These are phyloP conservation scores for Pipistrellus kuhlii DNA, from an alignment of 2,797 vertebrate genomes.

Conservation along the genomic window DNA sequence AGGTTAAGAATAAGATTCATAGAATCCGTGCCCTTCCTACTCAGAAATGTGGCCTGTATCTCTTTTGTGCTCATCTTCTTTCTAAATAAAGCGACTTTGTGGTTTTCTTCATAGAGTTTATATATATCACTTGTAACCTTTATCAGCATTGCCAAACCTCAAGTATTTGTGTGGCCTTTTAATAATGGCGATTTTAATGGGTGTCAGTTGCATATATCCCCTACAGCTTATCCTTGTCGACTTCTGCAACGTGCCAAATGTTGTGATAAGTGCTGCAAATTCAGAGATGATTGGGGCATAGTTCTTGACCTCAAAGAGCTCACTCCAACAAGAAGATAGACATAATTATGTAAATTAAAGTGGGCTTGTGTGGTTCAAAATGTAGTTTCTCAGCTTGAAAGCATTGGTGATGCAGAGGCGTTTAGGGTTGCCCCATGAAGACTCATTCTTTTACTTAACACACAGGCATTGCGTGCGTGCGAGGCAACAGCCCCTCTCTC, in stretches of 20 bases:
- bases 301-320: conserved; percentile 17
- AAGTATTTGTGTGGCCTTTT: conserved; percentile 38
- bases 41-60: not conserved
- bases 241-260: not conserved
- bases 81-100: not conserved
- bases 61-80: not conserved
- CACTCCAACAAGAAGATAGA: not conserved
- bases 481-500: not conserved
- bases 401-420: accelerated
- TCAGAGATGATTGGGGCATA: not conserved
- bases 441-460: not conserved
- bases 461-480: accelerated
- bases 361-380: not conserved
- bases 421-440: not conserved
- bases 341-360: conserved; percentile 39
- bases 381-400: not conserved
- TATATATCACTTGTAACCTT: not conserved
- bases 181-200: conserved; percentile 19
- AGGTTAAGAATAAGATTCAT: not conserved
- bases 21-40: not conserved
- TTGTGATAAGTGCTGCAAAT: not conserved
- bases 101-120: not conserved
- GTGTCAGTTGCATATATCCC: not conserved
- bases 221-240: not conserved
- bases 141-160: not conserved